phyloP scores from a whole-genome alignment of 2,888 invertebrate genomes.

The Tethea ocularis region DNA sequence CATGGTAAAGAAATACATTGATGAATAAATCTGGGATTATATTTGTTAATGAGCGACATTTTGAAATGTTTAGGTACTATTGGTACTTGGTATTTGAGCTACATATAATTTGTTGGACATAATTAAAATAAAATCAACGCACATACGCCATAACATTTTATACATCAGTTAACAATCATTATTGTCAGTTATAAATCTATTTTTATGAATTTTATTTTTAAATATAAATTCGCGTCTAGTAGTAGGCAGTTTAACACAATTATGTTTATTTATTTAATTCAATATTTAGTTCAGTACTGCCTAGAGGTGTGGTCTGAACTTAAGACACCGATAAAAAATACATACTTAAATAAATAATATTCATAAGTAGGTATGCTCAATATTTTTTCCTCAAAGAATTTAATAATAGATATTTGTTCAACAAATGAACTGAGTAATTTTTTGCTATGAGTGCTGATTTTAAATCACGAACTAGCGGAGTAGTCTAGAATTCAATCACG shows the following conservation, averaged over 20 bases:
- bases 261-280: conserved; percentile 67
- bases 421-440: too few species aligned
- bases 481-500: too few species aligned
- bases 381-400: conserved; percentile 10
- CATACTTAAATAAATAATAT: background rate
- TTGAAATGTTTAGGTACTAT: conserved; percentile 14
- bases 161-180: conserved; percentile 84
- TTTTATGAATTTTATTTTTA: conserved; percentile 80
- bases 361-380: background rate
- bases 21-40: too few species aligned
- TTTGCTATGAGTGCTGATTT: too few species aligned
- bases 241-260: conserved; percentile 82
- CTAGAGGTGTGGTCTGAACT: conserved; percentile 51
- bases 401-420: too few species aligned
- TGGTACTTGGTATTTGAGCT: conserved; percentile 66
- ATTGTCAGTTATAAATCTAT: conserved; percentile 84
- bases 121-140: conserved; percentile 70
- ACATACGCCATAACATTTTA: conserved; percentile 80
- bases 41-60: conserved; percentile 4
- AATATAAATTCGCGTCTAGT: conserved; percentile 83
- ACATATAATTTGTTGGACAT: conserved; percentile 61
- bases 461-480: too few species aligned
- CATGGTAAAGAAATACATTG: too few species aligned
- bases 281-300: conserved; percentile 60
- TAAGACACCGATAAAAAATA: conserved; percentile 12